Evolutionary conservation across 2,797 vertebrate genomes (phyloP).

Genomic region (Novumbra hubbsi): DNA sequence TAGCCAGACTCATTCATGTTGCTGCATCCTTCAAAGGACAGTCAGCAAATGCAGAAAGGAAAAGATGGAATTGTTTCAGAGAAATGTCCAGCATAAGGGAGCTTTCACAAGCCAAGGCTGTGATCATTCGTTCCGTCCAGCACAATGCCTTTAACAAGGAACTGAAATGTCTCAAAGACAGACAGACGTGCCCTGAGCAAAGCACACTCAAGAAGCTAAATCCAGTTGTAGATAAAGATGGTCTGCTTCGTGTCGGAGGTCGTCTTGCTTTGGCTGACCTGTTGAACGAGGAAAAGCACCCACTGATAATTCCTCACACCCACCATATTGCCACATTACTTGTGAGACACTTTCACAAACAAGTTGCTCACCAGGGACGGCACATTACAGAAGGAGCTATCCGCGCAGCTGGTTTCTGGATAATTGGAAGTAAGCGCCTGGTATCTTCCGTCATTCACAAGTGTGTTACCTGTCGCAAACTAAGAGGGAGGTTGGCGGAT

Average conservation of each 20-base stretch:
- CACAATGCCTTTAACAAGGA: too few species aligned
- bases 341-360: slow-evolving; percentile 16
- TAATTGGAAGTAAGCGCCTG: slow-evolving; percentile 9
- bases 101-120: too few species aligned
- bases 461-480: slow-evolving; percentile 17
- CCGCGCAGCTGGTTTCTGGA: slow-evolving; percentile 15
- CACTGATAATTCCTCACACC: slow-evolving; percentile 9
- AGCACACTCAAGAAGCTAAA: too few species aligned
- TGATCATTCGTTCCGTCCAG: too few species aligned
- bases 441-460: slow-evolving; percentile 20
- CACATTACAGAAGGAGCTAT: slow-evolving; percentile 20
- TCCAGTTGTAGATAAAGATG: neutral
- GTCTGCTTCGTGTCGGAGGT: slow-evolving; percentile 7
- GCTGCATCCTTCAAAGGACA: too few species aligned
- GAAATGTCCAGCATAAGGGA: too few species aligned
- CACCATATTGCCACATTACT: slow-evolving; percentile 19
- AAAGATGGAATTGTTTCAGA: too few species aligned
- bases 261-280: neutral
- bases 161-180: too few species aligned
- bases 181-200: too few species aligned
- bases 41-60: too few species aligned
- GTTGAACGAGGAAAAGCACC: slow-evolving; percentile 11
- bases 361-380: slow-evolving; percentile 7
- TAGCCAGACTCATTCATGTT: too few species aligned
- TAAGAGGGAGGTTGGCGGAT: neutral